These are phyloP conservation scores for Hemibagrus guttatus DNA, from an alignment of 2,797 vertebrate species.

Conservation along the genomic window DNA sequence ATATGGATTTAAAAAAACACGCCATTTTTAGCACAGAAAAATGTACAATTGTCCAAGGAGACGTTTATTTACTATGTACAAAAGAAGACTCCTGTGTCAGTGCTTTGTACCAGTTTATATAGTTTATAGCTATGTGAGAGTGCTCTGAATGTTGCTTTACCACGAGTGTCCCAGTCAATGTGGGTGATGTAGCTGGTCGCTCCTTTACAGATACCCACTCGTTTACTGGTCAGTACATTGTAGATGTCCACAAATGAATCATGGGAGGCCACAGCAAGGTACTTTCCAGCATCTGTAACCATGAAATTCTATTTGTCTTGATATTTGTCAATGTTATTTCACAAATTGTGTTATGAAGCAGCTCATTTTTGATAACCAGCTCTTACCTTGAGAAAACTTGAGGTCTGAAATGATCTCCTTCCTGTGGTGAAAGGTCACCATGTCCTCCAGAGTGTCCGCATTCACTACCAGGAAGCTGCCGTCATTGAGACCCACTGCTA, in stretches of 20 bases:
- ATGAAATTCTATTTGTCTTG: not conserved
- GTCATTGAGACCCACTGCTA: constrained; percentile 92
- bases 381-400: constrained; percentile 90
- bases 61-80: not conserved
- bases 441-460: constrained; percentile 94
- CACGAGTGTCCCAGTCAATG: constrained; percentile 94
- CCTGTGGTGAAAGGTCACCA: constrained; percentile 97
- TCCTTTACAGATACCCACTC: constrained; percentile 95
- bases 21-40: not conserved
- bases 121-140: not conserved
- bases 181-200: constrained; percentile 92
- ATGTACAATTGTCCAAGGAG: not conserved
- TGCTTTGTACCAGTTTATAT: not conserved
- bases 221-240: constrained; percentile 93
- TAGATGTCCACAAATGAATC: constrained; percentile 98
- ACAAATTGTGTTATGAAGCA: not conserved
- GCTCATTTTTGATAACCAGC: not conserved
- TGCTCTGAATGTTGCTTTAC: constrained; percentile 67
- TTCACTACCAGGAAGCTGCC: constrained; percentile 97
- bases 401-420: constrained; percentile 95
- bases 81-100: constrained; percentile 1
- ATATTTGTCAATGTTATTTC: not conserved
- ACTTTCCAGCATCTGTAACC: constrained; percentile 87
- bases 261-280: constrained; percentile 93
- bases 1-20: not conserved